Evolutionary conservation across 1,140 invertebrate genomes (phyloP), one percentile per base, ranked within the genome.

Genomic region (Hypsibius dujardini): DNA sequence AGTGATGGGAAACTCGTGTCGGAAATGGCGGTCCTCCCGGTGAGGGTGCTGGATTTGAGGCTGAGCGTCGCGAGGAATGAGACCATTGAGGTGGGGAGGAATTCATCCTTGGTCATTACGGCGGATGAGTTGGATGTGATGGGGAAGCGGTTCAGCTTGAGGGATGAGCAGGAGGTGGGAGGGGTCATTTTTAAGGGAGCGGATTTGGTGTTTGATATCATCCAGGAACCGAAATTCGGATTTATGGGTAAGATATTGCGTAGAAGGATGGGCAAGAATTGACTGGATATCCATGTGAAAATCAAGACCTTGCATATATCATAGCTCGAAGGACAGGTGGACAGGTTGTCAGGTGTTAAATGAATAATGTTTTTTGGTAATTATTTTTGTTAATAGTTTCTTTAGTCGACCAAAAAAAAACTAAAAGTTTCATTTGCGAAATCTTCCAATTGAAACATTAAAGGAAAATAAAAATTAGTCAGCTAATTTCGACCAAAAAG

Each of bases 81-180:
- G 42, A 67, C 12, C 42, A 67, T 67, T 3, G 62, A 67, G 42
- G 62, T 67, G 42, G 62, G 7, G 7, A 12, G 62, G 12, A 67
- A 42, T 67, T 7, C 62, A 42, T 67, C 62, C 12, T 42, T 67
- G 7, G 45, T 67, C 42, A 67, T 67, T 3, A 67, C 62, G 7
- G 7, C 62, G 62, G 62, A 67, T 42, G 62, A 67, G 42, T 42
- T 67, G 62, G 62, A 67, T 42, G 45, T 67, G 12, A 14, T 42
- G 7, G 62, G 12, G 12, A 67, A 67, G 62, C 12, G 45, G 62
- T 3, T 67, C 42, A 14, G 3, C 7, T 3, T 67, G 42, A 42
- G 3, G 62, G 62, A 67, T 67, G 45, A 67, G 3, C 7, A 42
- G 42, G 62, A 67, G 42, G 3, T 67, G 42, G 62, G 42, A 42